Conservation (phyloP, 2,888 invertebrate genomes). For the Trissolcus japonicus region DNA sequence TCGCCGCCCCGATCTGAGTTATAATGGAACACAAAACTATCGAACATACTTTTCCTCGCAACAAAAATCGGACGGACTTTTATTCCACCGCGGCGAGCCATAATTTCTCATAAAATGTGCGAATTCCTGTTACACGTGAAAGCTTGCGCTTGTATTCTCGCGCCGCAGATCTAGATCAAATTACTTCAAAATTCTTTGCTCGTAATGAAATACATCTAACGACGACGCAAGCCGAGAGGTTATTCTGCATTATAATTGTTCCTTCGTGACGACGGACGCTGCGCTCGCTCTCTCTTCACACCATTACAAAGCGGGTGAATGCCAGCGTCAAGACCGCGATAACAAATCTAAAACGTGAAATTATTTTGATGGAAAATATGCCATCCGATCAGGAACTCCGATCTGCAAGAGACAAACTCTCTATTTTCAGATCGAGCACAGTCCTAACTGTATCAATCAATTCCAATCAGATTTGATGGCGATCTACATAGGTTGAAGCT, state of each 20-base stretch:
- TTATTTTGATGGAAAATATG: too few relatives aligned
- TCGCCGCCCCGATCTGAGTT: constrained; percentile 13
- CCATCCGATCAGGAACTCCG: background rate
- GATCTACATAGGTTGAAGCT: constrained; percentile 16
- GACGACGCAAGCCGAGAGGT: background rate
- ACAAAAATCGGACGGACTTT: background rate
- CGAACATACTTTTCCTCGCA: constrained; percentile 6
- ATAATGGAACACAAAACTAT: constrained; percentile 8
- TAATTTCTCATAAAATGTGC: constrained; percentile 25
- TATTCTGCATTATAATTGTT: too few relatives aligned
- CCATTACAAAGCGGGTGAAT: background rate
- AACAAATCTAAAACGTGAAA: too few relatives aligned
- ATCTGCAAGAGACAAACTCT: background rate
- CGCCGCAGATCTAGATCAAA: constrained; percentile 22
- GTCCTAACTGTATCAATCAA: constrained; percentile 33
- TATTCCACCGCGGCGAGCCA: constrained; percentile 2
- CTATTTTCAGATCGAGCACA: background rate
- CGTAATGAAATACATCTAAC: constrained; percentile 26
- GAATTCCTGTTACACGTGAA: constrained; percentile 19
- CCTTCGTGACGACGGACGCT: too few relatives aligned
- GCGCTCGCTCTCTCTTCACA: background rate
- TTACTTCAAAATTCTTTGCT: constrained; percentile 16
- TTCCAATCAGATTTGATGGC: constrained; percentile 24
- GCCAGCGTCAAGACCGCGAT: background rate
- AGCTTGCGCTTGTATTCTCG: constrained; percentile 8